Evolutionary conservation across 2,888 invertebrate genomes (phyloP).

Genomic region (Thecocarcelia acutangulata): DNA sequence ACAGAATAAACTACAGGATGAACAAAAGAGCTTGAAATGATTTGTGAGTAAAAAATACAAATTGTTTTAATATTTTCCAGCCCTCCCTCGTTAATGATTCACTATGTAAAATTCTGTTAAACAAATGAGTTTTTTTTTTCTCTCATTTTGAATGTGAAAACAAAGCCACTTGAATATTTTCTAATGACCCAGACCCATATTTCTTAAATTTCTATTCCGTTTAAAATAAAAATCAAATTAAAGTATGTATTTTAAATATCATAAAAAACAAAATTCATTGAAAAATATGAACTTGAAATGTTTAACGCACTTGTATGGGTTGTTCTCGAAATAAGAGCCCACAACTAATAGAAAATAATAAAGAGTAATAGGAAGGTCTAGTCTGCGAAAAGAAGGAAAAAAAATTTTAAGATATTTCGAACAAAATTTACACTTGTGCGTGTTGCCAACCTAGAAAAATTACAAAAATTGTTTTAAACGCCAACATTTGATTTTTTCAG

Average conservation of each 20-base stretch:
- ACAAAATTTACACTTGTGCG: background rate
- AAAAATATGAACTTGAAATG: constrained; percentile 48
- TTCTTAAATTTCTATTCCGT: constrained; percentile 21
- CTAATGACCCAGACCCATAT: constrained; percentile 54
- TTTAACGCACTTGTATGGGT: constrained; percentile 36
- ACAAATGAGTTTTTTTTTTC: background rate
- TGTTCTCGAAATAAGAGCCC: constrained; percentile 30
- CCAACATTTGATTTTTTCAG: constrained; percentile 33
- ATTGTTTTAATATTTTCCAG: no score
- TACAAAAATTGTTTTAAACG: constrained; percentile 7
- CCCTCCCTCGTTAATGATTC: no score
- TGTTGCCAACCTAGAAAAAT: constrained; percentile 35
- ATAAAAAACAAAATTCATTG: constrained; percentile 12
- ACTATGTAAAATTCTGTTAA: no score
- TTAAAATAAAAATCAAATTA: constrained; percentile 10
- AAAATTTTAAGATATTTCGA: background rate
- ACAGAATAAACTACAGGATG: no score
- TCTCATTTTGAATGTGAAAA: background rate
- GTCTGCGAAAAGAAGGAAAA: background rate
- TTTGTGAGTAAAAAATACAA: no score
- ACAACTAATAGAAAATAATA: background rate
- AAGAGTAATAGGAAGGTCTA: constrained; percentile 17
- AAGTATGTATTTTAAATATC: no score
- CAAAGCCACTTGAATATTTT: constrained; percentile 32
- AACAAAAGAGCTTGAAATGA: no score